phyloP scores from a whole-genome alignment of 2,888 invertebrate genomes.

The Stictocephala bisonia region DNA sequence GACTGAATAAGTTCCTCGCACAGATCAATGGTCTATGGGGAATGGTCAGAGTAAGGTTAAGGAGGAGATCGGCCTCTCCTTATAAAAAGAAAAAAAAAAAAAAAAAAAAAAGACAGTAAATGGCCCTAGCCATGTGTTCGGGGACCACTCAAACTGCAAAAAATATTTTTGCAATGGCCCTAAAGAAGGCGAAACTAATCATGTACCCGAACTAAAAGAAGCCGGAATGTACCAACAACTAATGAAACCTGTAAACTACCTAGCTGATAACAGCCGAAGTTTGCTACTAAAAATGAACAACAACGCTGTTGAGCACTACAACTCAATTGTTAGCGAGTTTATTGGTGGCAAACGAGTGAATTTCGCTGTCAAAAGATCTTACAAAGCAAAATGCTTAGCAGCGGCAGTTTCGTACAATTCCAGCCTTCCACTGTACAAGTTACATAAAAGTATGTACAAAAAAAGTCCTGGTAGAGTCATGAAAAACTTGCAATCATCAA shows the following conservation, averaged over 20 bases:
- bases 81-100: too few relatives aligned
- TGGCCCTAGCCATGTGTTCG: too few relatives aligned
- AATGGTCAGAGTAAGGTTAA: too few relatives aligned
- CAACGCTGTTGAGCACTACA: conserved; percentile 60
- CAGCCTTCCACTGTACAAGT: conserved; percentile 46
- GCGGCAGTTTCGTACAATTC: conserved; percentile 61
- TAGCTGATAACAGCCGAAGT: conserved; percentile 49
- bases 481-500: background rate
- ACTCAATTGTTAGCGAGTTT: conserved; percentile 60
- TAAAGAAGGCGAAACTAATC: conserved; percentile 40
- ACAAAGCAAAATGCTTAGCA: conserved; percentile 60
- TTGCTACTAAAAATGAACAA: conserved; percentile 57
- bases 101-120: too few relatives aligned
- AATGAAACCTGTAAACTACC: conserved; percentile 9
- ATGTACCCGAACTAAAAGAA: conserved; percentile 6
- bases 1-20: too few relatives aligned
- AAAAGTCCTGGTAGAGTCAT: background rate
- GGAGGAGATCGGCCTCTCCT: too few relatives aligned
- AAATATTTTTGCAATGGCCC: conserved; percentile 53
- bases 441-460: background rate
- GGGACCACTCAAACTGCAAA: conserved; percentile 55
- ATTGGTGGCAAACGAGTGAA: conserved; percentile 62
- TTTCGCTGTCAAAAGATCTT: conserved; percentile 57
- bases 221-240: conserved; percentile 35
- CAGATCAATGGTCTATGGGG: too few relatives aligned